Percentiles rank a stretch among this genome's conserved stretches.
These are phyloP conservation scores for Heliconius melpomene DNA, from an alignment of 1,140 invertebrate genomes.

Conservation along the genomic window DNA sequence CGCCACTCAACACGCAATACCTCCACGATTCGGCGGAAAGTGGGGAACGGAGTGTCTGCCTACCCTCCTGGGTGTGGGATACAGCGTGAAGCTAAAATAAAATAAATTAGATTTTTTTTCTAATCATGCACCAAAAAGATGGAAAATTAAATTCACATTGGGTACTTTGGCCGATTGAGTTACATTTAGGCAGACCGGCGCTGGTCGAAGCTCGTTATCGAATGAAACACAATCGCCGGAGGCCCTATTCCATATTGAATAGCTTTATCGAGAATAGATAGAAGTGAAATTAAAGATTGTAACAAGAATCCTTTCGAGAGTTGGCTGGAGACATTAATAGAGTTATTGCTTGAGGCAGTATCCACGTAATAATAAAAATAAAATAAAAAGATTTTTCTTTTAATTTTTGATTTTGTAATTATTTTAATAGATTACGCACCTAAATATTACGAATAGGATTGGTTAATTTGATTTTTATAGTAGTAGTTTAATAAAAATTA, in stretches of 20 bases:
- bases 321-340: background rate
- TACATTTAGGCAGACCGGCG: background rate
- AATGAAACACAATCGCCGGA: slow-evolving; percentile 15
- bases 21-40: no score
- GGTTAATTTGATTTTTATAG: background rate
- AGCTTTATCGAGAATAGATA: slow-evolving; percentile 6
- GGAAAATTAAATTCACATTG: background rate
- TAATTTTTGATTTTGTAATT: background rate
- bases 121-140: background rate
- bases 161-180: slow-evolving; percentile 5
- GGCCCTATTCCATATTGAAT: slow-evolving; percentile 8
- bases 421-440: background rate
- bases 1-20: no score
- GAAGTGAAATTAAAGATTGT: slow-evolving; percentile 7
- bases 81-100: no score
- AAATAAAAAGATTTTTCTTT: background rate
- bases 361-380: background rate
- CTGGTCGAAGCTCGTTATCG: slow-evolving; percentile 1
- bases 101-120: background rate
- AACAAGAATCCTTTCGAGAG: slow-evolving; percentile 12
- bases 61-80: no score
- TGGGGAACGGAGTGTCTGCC: no score
- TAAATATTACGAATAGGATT: background rate
- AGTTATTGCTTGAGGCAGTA: slow-evolving; percentile 7
- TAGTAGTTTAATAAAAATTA: no score